A percentile compares a stretch with the other conserved stretches of the same genome.
Evolutionary conservation across 2,888 invertebrate genomes (phyloP).

Genomic region (Conchocele bisecta): DNA sequence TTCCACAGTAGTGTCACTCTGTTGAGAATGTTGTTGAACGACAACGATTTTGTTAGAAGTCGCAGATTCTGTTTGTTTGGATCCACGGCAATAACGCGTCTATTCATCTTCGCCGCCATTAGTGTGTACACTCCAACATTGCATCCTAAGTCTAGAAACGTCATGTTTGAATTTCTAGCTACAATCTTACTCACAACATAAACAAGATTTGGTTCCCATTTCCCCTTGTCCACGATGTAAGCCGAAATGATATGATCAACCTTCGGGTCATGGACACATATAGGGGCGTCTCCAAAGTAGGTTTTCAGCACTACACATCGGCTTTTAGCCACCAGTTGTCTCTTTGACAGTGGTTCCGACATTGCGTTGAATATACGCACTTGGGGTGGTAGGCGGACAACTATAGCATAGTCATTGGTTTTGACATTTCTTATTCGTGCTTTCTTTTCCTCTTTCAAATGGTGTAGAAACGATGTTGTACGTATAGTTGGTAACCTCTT

Average conservation of each 20-base stretch:
- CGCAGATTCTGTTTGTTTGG: conserved; percentile 53
- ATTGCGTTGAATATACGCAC: conserved; percentile 3
- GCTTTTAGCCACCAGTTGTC: background rate
- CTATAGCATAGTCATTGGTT: no score
- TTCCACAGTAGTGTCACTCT: conserved; percentile 65
- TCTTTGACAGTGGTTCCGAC: background rate
- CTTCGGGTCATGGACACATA: conserved; percentile 61
- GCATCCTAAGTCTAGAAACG: conserved; percentile 65
- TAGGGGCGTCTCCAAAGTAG: conserved; percentile 50
- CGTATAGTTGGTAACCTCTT: no score
- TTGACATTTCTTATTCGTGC: no score
- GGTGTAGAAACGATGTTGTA: no score
- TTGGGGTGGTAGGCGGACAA: no score
- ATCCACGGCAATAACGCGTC: conserved; percentile 61
- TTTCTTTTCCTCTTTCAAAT: no score
- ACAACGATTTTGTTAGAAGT: conserved; percentile 59
- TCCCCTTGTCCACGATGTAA: conserved; percentile 46
- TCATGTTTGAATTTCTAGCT: conserved; percentile 42
- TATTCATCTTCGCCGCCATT: conserved; percentile 58
- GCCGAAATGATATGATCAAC: conserved; percentile 62
- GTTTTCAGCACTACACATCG: conserved; percentile 52
- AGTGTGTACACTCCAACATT: conserved; percentile 68
- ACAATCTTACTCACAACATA: conserved; percentile 57
- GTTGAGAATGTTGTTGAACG: conserved; percentile 41
- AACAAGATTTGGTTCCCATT: conserved; percentile 67